Base-by-base conservation (phyloP, 1,140 invertebrate genomes). In the Pseudomyrmex flavicornis region DNA sequence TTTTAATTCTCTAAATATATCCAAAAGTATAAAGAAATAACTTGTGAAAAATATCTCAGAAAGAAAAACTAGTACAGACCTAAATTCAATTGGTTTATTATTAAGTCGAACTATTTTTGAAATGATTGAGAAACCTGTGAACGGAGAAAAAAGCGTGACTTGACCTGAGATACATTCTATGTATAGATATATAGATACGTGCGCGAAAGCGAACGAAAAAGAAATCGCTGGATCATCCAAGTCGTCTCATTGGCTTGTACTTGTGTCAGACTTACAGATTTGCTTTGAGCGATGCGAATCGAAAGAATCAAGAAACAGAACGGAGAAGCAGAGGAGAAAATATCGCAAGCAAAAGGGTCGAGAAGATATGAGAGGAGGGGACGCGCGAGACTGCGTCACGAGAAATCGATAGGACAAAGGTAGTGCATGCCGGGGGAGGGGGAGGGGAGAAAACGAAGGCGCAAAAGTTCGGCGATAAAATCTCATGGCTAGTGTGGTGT, bases 401-500 rank as follows among this genome's bases (percentile, higher is more conserved):
- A 61, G 82, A 88, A 88, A 88, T 88, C 87, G 87, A 88, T 88
- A 88, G 83, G 65, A 88, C 83, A 84, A 72, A 75, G 83, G 70
- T 85, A 79, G 76, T 35, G 76, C 80, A 74, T 79, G 68, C 66
- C 15, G 3, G 22, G 2, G 58, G 17, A 62, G 22, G 2, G 58
- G 17, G 68, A 17, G 17, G 0, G 62, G 56, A 66, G 86, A 82
- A 85, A 88, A 88, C 52, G 86, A 82, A 88, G 86, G 83, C 66
- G 76, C 87, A 88, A 88, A 88, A 88, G 75, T 88, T 88, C 72
- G 83, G 77, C 59, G 68, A 76, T 88, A 85, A 82, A 88, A 88
- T 87, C 82, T 65, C 82, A 35, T 35, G 35, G 69, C 46, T 50
- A 66, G 73, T 59, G 35, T 35, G 35, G 35, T 35, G n/a, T 61